phyloP scores from a whole-genome alignment of 2,888 invertebrate genomes.

The Catocala nupta region DNA sequence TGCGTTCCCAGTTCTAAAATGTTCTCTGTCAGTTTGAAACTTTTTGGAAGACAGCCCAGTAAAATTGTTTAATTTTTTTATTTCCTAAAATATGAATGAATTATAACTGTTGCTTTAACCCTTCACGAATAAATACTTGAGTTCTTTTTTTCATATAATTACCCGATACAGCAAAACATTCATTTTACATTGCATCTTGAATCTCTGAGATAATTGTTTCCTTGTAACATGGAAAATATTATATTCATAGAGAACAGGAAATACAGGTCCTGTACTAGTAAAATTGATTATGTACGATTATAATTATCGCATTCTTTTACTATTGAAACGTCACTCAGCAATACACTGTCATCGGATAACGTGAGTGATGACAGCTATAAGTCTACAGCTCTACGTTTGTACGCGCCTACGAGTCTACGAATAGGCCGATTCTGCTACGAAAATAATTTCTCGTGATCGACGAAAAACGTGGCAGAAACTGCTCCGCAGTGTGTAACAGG shows the following conservation, averaged over 20 bases:
- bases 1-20: no score
- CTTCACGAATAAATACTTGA: no score
- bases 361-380: neutral
- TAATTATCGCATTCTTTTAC: no score
- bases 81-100: no score
- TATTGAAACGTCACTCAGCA: neutral
- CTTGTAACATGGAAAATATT: slow-evolving; percentile 16
- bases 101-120: no score
- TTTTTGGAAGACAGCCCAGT: no score
- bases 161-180: no score
- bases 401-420: slow-evolving; percentile 34
- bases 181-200: neutral
- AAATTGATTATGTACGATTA: slow-evolving; percentile 19
- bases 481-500: no score
- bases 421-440: slow-evolving; percentile 36
- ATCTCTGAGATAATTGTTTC: slow-evolving; percentile 27
- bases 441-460: neutral
- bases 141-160: no score
- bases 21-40: no score
- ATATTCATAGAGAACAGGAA: slow-evolving; percentile 34
- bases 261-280: slow-evolving; percentile 22
- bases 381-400: slow-evolving; percentile 28
- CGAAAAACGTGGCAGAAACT: neutral
- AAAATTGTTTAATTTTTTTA: no score
- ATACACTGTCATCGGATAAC: neutral